Conservation (phyloP, 2,797 vertebrate species). For the Sebastes minor region DNA sequence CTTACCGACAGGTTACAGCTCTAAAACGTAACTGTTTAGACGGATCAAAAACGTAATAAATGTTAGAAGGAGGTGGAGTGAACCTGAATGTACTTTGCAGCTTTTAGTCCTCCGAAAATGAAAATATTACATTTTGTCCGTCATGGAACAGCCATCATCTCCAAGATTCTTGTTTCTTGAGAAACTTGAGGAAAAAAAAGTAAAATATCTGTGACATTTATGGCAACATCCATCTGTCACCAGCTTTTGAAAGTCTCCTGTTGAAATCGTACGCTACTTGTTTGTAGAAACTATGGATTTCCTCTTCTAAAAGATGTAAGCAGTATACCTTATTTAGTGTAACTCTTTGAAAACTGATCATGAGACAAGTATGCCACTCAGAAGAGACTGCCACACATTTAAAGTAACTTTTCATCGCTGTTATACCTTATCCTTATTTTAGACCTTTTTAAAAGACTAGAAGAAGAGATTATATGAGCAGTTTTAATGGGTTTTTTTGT, state of each 20-base stretch:
- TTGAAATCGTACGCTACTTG: not conserved
- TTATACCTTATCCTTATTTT: slow-evolving; percentile 12
- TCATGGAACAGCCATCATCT: not conserved
- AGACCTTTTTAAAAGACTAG: not conserved
- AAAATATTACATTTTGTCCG: slow-evolving; percentile 4
- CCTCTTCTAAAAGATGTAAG: not conserved
- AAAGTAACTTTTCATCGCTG: not conserved
- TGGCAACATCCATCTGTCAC: not conserved
- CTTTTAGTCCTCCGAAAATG: slow-evolving; percentile 7
- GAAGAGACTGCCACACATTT: slow-evolving; percentile 10
- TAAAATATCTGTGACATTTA: slow-evolving; percentile 1
- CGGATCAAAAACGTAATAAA: not conserved
- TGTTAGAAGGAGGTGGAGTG: not conserved
- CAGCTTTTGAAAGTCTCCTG: not conserved
- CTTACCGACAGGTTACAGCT: not conserved
- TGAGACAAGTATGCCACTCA: not conserved
- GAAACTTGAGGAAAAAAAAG: not conserved
- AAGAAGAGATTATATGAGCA: not conserved
- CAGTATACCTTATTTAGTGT: slow-evolving; percentile 5
- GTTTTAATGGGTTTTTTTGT: slow-evolving; percentile 31
- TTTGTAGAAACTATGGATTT: not conserved
- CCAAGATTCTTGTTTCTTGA: not conserved
- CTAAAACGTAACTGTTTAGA: not conserved
- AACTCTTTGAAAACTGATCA: slow-evolving; percentile 15
- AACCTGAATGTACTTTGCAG: slow-evolving; percentile 28